Conservation (phyloP, 2,888 invertebrate genomes). For the Koerneria pararmatus region DNA sequence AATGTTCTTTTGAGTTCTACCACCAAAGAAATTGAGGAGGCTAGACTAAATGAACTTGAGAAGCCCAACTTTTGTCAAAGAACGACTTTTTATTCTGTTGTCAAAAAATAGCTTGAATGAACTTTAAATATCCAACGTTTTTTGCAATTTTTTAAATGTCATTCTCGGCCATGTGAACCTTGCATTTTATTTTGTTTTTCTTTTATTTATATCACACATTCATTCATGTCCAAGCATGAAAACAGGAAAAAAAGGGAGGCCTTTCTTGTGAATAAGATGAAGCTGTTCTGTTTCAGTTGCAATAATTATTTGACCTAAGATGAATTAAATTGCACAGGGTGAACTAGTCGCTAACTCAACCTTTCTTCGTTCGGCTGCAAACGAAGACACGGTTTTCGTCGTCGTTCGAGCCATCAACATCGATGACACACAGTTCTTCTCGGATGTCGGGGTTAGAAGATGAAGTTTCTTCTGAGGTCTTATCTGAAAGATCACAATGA, state of each 20-base stretch:
- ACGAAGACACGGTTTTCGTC: slow-evolving; percentile 39
- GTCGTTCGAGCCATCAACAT: slow-evolving; percentile 52
- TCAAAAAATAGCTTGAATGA: no score
- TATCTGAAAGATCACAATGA: no score
- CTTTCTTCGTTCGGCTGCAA: no score
- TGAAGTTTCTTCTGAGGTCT: no score
- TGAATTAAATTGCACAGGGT: slow-evolving; percentile 20
- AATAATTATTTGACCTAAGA: slow-evolving; percentile 23
- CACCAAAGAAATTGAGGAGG: no score
- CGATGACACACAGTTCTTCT: slow-evolving; percentile 39
- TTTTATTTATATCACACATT: slow-evolving; percentile 9
- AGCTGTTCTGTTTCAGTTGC: background rate
- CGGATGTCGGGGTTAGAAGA: slow-evolving; percentile 21
- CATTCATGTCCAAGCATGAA: slow-evolving; percentile 6
- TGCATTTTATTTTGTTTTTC: background rate
- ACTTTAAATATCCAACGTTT: no score
- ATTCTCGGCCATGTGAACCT: slow-evolving; percentile 18
- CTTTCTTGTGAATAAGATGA: background rate
- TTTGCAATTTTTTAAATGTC: no score
- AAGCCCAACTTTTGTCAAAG: no score
- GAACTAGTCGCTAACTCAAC: background rate
- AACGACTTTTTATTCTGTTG: no score
- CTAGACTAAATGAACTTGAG: no score
- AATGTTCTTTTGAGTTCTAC: no score
- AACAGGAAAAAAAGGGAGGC: background rate